Conservation (phyloP, 1,140 invertebrate species). For the Lordiphosa stackelbergi region DNA sequence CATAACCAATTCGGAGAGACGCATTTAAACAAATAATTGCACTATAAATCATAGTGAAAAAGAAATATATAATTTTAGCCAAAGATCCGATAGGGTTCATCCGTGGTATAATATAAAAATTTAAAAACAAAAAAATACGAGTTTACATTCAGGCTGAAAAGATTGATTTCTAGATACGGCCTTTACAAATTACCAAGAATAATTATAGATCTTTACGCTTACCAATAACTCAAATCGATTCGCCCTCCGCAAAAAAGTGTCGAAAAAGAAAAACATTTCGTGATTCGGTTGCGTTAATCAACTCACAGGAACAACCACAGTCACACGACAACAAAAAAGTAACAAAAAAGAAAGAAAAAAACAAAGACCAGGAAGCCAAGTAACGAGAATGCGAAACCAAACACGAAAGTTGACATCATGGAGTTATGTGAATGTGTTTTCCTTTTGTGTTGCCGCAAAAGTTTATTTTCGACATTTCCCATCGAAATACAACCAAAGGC, state of each 20-base stretch:
- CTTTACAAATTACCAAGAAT: too few relatives aligned
- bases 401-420: conserved; percentile 71
- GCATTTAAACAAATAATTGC: too few relatives aligned
- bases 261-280: conserved; percentile 45
- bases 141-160: too few relatives aligned
- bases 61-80: too few relatives aligned
- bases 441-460: conserved; percentile 52
- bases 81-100: too few relatives aligned
- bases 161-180: too few relatives aligned
- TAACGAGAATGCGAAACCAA: conserved; percentile 52
- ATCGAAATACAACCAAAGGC: conserved; percentile 53
- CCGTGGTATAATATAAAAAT: too few relatives aligned
- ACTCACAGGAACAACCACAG: conserved; percentile 33
- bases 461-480: conserved; percentile 69
- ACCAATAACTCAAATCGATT: too few relatives aligned
- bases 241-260: conserved; percentile 25
- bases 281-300: conserved; percentile 67
- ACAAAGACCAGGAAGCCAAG: conserved; percentile 4
- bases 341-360: not conserved
- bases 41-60: too few relatives aligned
- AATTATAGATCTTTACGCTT: too few relatives aligned
- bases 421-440: conserved; percentile 47
- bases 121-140: too few relatives aligned
- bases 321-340: conserved; percentile 28
- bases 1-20: conserved; percentile 1